Conservation (phyloP, 2,888 invertebrate genomes). For the Drosophila kanekoi region DNA sequence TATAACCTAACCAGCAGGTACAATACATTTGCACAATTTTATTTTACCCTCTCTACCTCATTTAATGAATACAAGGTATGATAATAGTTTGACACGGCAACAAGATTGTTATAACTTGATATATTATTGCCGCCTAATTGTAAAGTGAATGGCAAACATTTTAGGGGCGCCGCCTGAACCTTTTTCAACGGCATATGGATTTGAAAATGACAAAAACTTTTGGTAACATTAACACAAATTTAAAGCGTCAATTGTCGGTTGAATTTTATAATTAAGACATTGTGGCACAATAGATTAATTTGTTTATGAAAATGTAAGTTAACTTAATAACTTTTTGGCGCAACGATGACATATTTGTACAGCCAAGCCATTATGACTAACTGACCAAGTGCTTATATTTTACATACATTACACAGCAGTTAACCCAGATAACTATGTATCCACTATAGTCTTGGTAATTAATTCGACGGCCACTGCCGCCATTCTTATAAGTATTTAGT, state of each 20-base stretch:
- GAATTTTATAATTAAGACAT: constrained; percentile 61
- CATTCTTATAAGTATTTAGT: no score
- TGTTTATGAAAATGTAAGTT: constrained; percentile 57
- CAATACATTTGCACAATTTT: no score
- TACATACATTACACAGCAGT: background rate
- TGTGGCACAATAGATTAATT: constrained; percentile 56
- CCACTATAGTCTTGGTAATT: background rate
- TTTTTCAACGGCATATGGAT: constrained; percentile 44
- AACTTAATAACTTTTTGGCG: constrained; percentile 43
- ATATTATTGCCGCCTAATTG: constrained; percentile 43
- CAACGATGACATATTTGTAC: constrained; percentile 45
- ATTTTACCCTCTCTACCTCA: no score
- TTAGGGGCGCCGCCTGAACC: constrained; percentile 37
- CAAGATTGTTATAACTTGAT: constrained; percentile 41
- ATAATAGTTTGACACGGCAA: constrained; percentile 19
- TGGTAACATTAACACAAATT: constrained; percentile 43
- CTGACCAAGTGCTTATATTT: background rate
- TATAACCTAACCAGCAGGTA: no score
- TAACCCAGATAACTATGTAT: background rate
- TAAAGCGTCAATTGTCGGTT: constrained; percentile 30
- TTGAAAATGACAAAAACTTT: constrained; percentile 50
- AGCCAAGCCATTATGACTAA: constrained; percentile 5
- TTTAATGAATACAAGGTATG: constrained; percentile 4
- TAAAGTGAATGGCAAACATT: constrained; percentile 57
- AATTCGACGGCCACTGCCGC: no score